Evolutionary conservation across 2,888 invertebrate species (phyloP).

Genomic region (Drosophila formosana): DNA sequence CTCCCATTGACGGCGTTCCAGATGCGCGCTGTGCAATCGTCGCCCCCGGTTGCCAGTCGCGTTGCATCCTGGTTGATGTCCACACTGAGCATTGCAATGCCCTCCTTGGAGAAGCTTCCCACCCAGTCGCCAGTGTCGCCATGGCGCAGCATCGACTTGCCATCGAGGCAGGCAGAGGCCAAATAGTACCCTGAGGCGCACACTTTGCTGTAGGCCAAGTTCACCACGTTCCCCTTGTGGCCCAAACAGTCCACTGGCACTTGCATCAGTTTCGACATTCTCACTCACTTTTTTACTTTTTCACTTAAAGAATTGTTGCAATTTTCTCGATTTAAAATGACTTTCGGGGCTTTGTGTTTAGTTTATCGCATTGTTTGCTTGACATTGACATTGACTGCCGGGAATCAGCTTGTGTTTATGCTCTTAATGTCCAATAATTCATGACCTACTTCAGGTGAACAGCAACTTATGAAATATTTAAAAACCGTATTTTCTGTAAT

Average conservation of each 20-base stretch:
- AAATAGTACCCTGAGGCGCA: slow-evolving; percentile 42
- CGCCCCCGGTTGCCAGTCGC: slow-evolving; percentile 95
- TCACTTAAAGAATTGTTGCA: slow-evolving; percentile 2
- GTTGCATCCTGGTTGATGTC: slow-evolving; percentile 95
- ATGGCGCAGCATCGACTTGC: slow-evolving; percentile 96
- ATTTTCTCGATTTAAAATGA: background rate
- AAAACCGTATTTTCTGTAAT: too few relatives aligned
- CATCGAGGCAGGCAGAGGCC: slow-evolving; percentile 87
- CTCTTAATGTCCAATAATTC: background rate
- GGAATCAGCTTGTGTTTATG: background rate
- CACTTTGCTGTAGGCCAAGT: slow-evolving; percentile 50
- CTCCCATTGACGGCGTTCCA: slow-evolving; percentile 97
- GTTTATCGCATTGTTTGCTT: background rate
- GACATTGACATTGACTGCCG: background rate
- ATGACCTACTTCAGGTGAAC: background rate
- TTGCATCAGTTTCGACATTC: slow-evolving; percentile 15
- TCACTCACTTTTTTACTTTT: background rate
- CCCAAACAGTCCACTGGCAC: slow-evolving; percentile 43
- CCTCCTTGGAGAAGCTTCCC: slow-evolving; percentile 97
- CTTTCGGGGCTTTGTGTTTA: background rate
- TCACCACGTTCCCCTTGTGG: slow-evolving; percentile 40
- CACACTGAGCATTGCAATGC: slow-evolving; percentile 98
- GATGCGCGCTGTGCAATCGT: slow-evolving; percentile 96
- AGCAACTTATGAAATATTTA: background rate
- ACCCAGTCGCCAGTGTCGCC: slow-evolving; percentile 99